Percentiles rank a stretch among this genome's conserved stretches.
phyloP scores from a whole-genome alignment of 23 tunicate species.

The Trididemnum clinides region DNA sequence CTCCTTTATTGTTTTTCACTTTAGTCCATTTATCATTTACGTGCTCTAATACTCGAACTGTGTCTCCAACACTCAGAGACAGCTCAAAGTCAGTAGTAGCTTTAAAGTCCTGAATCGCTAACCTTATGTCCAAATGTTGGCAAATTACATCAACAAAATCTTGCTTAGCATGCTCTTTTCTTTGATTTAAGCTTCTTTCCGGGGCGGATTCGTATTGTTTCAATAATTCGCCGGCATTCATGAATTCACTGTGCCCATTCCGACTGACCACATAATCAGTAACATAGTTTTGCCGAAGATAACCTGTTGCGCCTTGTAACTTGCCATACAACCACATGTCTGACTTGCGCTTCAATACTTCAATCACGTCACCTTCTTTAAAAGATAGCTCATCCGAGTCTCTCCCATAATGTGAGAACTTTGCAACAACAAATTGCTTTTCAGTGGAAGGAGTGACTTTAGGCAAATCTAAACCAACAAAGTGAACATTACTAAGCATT shows the following conservation, averaged over 20 bases:
- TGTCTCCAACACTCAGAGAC: conserved; percentile 41
- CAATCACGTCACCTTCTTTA: conserved; percentile 40
- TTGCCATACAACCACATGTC: conserved; percentile 75
- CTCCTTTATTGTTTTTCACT: conserved; percentile 44
- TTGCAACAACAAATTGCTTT: conserved; percentile 37
- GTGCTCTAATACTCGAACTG: conserved; percentile 43
- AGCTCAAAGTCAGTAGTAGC: conserved; percentile 69
- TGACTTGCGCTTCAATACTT: conserved; percentile 29
- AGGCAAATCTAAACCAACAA: no score
- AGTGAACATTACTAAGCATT: no score
- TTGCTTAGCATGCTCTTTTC: neutral
- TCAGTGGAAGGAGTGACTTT: no score
- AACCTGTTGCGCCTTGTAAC: conserved; percentile 26
- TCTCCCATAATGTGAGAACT: conserved; percentile 27
- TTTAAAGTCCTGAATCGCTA: conserved; percentile 18
- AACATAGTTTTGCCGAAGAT: conserved; percentile 49
- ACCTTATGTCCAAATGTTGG: neutral
- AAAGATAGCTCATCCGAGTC: conserved; percentile 53
- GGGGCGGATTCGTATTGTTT: neutral
- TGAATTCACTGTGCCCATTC: neutral
- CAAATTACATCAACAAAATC: neutral
- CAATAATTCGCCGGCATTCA: neutral
- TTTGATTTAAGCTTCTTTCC: neutral
- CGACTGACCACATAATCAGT: neutral
- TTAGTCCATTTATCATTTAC: conserved; percentile 68